Percentiles rank a stretch among this genome's conserved stretches.
These are phyloP conservation scores for Epistrophe grossulariae DNA, from an alignment of 2,888 invertebrate species.

Conservation along the genomic window DNA sequence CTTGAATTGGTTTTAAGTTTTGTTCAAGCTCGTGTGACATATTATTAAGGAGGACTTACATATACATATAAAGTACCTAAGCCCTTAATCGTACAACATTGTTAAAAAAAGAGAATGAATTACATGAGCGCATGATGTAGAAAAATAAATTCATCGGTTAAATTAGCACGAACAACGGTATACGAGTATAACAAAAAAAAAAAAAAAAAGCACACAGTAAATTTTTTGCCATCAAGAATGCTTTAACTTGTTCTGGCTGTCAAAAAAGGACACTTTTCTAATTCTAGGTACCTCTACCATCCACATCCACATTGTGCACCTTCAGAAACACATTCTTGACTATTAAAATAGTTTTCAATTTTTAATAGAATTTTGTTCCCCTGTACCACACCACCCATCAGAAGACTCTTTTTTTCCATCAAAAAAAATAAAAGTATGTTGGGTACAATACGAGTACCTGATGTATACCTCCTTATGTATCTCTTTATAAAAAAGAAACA, in stretches of 20 bases:
- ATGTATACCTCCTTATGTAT: not conserved
- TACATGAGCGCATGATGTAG: conserved; percentile 35
- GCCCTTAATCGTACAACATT: conserved; percentile 39
- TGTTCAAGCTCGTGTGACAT: conserved; percentile 58
- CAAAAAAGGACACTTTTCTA: conserved; percentile 13
- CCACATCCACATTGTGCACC: not conserved
- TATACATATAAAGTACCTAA: not conserved
- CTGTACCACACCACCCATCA: too few species aligned
- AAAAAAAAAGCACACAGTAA: conserved; percentile 13
- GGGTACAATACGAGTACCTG: too few species aligned
- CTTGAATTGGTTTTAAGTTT: conserved; percentile 41
- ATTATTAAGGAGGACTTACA: conserved; percentile 52
- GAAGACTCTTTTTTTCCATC: conserved; percentile 2
- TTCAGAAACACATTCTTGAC: conserved; percentile 8
- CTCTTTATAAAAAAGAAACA: conserved; percentile 2
- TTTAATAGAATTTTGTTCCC: conserved; percentile 36
- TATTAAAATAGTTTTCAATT: conserved; percentile 41
- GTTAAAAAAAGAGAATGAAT: conserved; percentile 40
- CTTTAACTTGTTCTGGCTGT: not conserved
- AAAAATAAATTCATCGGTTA: conserved; percentile 58
- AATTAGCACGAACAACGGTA: conserved; percentile 58
- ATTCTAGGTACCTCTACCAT: not conserved
- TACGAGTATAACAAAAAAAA: not conserved
- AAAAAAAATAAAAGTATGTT: not conserved
- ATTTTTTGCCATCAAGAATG: conserved; percentile 13